phyloP scores from a whole-genome alignment of 2,113 vertebrate species.

The Poeciliopsis retropinna region DNA sequence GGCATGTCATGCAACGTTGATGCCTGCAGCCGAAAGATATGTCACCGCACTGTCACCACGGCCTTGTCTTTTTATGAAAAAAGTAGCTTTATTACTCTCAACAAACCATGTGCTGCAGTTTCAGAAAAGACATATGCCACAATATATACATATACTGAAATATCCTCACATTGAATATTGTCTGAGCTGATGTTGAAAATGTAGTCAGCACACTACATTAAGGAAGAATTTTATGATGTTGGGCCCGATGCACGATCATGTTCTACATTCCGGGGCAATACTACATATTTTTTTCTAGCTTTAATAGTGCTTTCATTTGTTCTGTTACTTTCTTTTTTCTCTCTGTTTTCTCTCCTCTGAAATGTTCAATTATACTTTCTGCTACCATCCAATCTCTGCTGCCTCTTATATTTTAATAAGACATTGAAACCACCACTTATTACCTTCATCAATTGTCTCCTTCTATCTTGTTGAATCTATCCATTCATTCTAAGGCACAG shows the following conservation, averaged over 20 bases:
- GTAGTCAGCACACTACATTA: constrained; percentile 29
- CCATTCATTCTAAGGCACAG: constrained; percentile 1
- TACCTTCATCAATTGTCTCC: constrained; percentile 14
- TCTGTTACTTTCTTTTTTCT: constrained; percentile 1
- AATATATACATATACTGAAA: constrained; percentile 20
- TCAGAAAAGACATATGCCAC: constrained; percentile 38
- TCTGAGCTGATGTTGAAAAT: constrained; percentile 45
- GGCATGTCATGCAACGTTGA: constrained; percentile 30
- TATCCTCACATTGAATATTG: constrained; percentile 38
- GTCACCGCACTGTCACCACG: constrained; percentile 53
- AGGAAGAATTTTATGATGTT: not conserved
- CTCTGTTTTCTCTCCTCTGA: not conserved
- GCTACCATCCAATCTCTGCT: constrained; percentile 32
- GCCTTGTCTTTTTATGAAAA: constrained; percentile 52
- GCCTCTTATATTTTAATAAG: constrained; percentile 28
- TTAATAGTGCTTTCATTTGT: constrained; percentile 1
- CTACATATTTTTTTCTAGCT: too few species aligned
- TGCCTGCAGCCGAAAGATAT: constrained; percentile 47
- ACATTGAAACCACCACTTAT: constrained; percentile 34
- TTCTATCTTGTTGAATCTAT: constrained; percentile 25
- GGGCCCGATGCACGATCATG: not conserved
- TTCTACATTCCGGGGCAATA: constrained; percentile 11
- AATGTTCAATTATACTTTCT: not conserved
- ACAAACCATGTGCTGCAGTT: constrained; percentile 46
- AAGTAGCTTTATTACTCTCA: constrained; percentile 56